Evolutionary conservation across 2,113 vertebrate genomes (phyloP), one percentile per base, ranked within the genome.

Genomic region (Paedocypris sp.): DNA sequence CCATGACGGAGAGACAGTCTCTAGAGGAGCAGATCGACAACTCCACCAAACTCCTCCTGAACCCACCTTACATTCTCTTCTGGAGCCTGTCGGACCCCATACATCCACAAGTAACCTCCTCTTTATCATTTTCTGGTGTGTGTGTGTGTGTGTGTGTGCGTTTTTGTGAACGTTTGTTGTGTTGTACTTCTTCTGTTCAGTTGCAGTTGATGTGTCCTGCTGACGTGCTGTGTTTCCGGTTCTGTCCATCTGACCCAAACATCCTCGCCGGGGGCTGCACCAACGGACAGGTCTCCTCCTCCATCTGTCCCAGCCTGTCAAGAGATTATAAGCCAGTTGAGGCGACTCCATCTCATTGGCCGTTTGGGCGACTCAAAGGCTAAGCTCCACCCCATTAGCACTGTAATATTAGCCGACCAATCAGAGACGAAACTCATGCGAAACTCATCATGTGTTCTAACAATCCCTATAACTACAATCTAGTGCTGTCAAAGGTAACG

Each of bases 201-300:
- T 68, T 98, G 76, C 79, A 93, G 66, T 73, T 98, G 74, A 87
- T 91, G 67, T 86, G 86, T 73, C 91, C 91, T 38, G 88, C 87
- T 26, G 90, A 95, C 11, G 81, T 97, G 77, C 81, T 75, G 71
- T 83, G 87, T 75, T 98, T 98, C 75, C 70, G 90, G 67, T 97
- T 98, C 80, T 90, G 82, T 75, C 91, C 91, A 1, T 86, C 79
- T 3, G 79, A 98, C 77, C 85, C 94, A 58, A 91, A 89, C 68
- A 85, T 97, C 74, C 89, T 98, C 48, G 90, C 83, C 75, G 95
- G 89, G 38, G 91, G 95, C 66, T 94, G 90, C 68, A 73, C 81
- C 4, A 90, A 91, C 39, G 94, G 93, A 58, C 91, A 98, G 93
- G 95, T 96, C n/a, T n/a, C n/a, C n/a, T n/a, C n/a, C n/a, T n/a